These are phyloP conservation scores for Macheiramphus alcinus DNA, from an alignment of 2,113 vertebrate genomes.

Conservation along the genomic window DNA sequence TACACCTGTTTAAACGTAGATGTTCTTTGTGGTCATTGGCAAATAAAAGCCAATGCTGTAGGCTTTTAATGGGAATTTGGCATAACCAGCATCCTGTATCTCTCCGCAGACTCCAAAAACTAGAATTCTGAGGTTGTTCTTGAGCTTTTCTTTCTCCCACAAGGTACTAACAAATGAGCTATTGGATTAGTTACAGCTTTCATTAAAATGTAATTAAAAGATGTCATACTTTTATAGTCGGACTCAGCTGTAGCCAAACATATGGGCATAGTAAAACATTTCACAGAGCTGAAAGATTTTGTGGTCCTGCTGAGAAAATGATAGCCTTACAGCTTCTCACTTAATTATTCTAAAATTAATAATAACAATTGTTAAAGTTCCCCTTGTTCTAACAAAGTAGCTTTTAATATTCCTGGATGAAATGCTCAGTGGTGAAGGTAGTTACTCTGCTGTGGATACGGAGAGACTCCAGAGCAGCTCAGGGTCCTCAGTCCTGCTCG, in stretches of 20 bases:
- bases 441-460: neutral
- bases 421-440: conserved; percentile 19
- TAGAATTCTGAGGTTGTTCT: neutral
- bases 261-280: conserved; percentile 64
- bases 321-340: conserved; percentile 48
- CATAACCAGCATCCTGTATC: neutral
- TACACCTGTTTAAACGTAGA: neutral
- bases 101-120: neutral
- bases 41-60: neutral
- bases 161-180: conserved; percentile 46
- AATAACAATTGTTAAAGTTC: conserved; percentile 69
- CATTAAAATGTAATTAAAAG: conserved; percentile 68
- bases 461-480: neutral
- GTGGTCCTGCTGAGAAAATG: conserved; percentile 70
- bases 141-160: neutral
- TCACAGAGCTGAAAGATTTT: conserved; percentile 48
- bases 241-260: conserved; percentile 69
- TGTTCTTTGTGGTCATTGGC: neutral
- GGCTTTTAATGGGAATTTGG: neutral
- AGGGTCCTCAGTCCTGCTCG: fast-evolving
- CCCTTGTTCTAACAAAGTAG: conserved; percentile 44
- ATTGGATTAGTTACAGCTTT: conserved; percentile 62
- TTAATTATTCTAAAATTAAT: conserved; percentile 71
- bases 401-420: conserved; percentile 56
- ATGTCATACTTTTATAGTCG: conserved; percentile 60